phyloP scores from a whole-genome alignment of 2,797 vertebrate species.

The Scomberomorus guttatus region DNA sequence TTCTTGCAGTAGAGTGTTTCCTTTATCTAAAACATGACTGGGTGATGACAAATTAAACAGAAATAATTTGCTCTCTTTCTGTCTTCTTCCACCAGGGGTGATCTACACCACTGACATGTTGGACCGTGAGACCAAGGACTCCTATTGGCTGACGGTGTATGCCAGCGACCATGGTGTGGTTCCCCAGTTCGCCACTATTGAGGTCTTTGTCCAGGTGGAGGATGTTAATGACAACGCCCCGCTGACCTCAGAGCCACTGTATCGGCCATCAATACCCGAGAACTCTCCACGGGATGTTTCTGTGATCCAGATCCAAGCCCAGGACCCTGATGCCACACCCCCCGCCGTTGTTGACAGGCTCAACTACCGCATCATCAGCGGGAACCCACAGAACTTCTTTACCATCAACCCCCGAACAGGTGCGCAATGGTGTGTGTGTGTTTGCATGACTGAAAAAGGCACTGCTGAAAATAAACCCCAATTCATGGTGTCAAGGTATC shows the following conservation, averaged over 20 bases:
- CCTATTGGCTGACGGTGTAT: constrained; percentile 96
- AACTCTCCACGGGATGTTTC: constrained; percentile 95
- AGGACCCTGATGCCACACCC: constrained; percentile 91
- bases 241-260: constrained; percentile 93
- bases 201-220: constrained; percentile 94
- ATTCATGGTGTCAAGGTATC: too few species aligned
- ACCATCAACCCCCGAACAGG: constrained; percentile 93
- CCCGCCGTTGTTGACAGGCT: constrained; percentile 84
- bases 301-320: constrained; percentile 94
- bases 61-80: constrained; percentile 7
- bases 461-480: too few species aligned
- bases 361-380: constrained; percentile 92
- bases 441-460: too few species aligned
- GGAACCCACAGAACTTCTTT: constrained; percentile 98
- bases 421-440: constrained; percentile 71
- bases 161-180: constrained; percentile 94
- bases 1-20: background rate
- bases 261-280: constrained; percentile 90
- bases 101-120: constrained; percentile 94
- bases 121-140: constrained; percentile 94
- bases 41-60: background rate
- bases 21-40: background rate
- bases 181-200: constrained; percentile 91
- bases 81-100: constrained; percentile 83
- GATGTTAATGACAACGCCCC: constrained; percentile 97